Base-by-base conservation (phyloP, 2,888 invertebrate genomes). In the Drosophila heteroneura region DNA sequence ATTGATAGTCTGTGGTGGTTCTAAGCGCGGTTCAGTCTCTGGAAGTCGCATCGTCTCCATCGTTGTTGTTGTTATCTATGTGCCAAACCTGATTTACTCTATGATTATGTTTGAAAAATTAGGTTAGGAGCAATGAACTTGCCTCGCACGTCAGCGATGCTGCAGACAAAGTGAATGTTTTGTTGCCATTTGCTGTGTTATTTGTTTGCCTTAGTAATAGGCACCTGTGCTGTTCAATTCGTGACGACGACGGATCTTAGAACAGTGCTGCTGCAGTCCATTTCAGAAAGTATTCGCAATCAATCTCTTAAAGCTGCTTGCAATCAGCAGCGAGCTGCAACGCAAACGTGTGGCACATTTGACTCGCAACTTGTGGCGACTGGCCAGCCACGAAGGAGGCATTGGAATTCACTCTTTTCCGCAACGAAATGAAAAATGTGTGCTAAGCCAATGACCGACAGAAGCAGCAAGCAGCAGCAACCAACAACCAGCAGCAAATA, bases 361-460 rank as follows among this genome's bases (percentile, higher is more conserved):
- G 53, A 59, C 58, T 64, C 33, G 59, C 56, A 37, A 76, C 70
- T 67, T 79, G 82, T 66, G 73, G 78, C 72, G 57, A 64, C 57
- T 66, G 57, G 67, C 64, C 72, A 70, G 79, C 71, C 64, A 69
- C 52, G 65, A 70, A 74, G 80, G 72, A 73, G 73, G 67, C 80
- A 76, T 76, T 76, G 85, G 90, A 91, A 91, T 91, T 91, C 90
- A 91, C 91, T 91, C 91, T 91, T 89, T 90, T 90, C 90, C 83
- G 89, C 91, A 88, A 90, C 79, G 90, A 92, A 92, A 90, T 89
- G 91, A 90, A 90, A 90, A 92, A 93, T 93, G 92, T 93, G 91
- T 93, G 93, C 91, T 93, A 93, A 93, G 93, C 93, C 93, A 92
- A 92, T 93, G 93, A 93, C 93, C 93, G 93, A 89, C 86, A 87